Evolutionary conservation across 2,888 invertebrate genomes (phyloP), one percentile per base, ranked within the genome.

Genomic region (Mesorhabditis sp.): DNA sequence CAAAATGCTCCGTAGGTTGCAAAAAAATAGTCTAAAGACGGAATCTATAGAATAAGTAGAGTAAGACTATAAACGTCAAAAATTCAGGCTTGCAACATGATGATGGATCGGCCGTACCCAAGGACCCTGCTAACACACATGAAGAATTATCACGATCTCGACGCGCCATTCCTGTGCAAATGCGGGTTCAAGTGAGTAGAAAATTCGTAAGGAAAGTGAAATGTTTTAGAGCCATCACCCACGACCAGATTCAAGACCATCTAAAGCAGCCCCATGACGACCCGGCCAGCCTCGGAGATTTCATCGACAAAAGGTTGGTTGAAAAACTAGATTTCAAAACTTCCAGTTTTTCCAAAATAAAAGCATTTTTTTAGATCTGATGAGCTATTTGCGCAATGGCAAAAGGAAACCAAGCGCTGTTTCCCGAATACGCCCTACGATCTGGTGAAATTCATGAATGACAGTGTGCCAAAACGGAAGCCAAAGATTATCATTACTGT

Each of bases 161-260:
- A 50, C 10, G 58, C 58, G 7, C 58, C 58, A 50, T 50, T 13
- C 58, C 58, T 50, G n/a, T 50, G 58, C 58, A 50, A 50, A 50
- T 50, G 58, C n/a, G 58, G 58, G 7, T 50, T 50, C 58, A 50
- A 50, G 58, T 50, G n/a, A 50, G n/a, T 13, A n/a, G n/a, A 50
- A n/a, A 10, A 13, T 50, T 50, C n/a, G 58, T 13, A n/a, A 10
- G 58, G n/a, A 50, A 50, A 50, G n/a, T 13, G 7, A 10, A 50
- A 50, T 50, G n/a, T 13, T 50, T 50, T 50, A 50, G 58, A 50
- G 58, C 58, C 7, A n/a, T n/a, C 58, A 13, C n/a, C 7, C n/a
- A 50, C n/a, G 10, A 10, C 10, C 10, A 10, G n/a, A 50, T 50
- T 50, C 10, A 50, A n/a, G n/a, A 50, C n/a, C 58, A 50, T 50